Base-by-base conservation (phyloP, 2,113 vertebrate species). In the Myotis lucifugus region DNA sequence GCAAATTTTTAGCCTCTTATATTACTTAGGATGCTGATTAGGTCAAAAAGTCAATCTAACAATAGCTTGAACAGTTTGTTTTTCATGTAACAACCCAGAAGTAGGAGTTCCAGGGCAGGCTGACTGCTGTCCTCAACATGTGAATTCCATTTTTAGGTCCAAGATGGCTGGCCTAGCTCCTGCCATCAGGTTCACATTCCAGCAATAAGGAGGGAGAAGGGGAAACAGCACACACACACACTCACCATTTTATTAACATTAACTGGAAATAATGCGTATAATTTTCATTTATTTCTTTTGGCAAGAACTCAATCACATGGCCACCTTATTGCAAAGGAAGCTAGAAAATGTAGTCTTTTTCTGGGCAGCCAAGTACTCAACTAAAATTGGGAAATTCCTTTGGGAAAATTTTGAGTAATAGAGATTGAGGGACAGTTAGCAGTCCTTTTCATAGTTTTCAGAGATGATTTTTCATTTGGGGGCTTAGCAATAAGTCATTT, bases 271-370 rank as follows among this genome's bases (percentile, higher is more conserved):
- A 82, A 67, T 87, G 18, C 4, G 25, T 5, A 76, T 74, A 73
- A 64, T 91, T 91, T 79, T 81, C 56, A 56, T 32, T 67, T 59
- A 66, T 46, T 73, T 34, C 19, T 74, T 81, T 73, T 73, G 42
- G 11, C 46, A 21, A 56, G 48, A 74, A 73, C 32, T 73, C 10
- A 73, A 10, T 76, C 27, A 72, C 21, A 19, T 79, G n/a, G 40
- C 52, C n/a, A 64, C 72, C 52, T 64, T 48, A 46, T 32, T 94
- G 82, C 73, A 81, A 52, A 87, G 48, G 21, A 72, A 34, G 25
- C 64, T 94, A 90, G 93, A 79, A 90, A 72, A 52, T 69, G 37
- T 48, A 40, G 34, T 54, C 46, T 88, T 88, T 73, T 76, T 69
- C 18, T 59, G 70, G 78, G 48, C 48, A 70, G 10, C 23, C 48